Base-by-base conservation (phyloP, 2,797 vertebrate genomes). In the Emydoidea blandingii region DNA sequence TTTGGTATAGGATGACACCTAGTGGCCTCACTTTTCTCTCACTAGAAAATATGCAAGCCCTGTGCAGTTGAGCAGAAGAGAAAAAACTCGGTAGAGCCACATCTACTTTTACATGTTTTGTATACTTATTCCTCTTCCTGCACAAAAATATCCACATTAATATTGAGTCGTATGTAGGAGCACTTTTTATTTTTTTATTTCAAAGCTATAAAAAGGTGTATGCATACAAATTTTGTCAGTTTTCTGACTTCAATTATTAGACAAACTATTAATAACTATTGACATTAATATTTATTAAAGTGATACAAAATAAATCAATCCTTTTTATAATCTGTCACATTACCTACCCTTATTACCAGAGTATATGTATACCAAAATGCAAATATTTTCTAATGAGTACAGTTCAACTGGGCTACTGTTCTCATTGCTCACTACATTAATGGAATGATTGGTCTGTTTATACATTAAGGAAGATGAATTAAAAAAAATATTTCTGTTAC, bases 1-100 rank as follows among this genome's bases (percentile, higher is more conserved):
- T 76, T 29, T 59, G 27, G 90, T 5, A 7, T 18, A 18, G 90
- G 79, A 59, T 82, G 92, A 94, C 96, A 95, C 79, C 92, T 94
- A 94, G 82, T 88, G 93, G 93, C 57, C 14, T 79, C 12, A 4
- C 1, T 85, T 83, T 41, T 25, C 37, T 83, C 27, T 57, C 59
- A 8, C 31, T 5, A n/a, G 19, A 81, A 81, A 52, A 81, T 8
- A 56, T 41, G 4, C n/a, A 85, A 79, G 5, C 34, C 34, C 11
- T 12, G 16, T n/a, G 31, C 44, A 37, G 37, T 62, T 37, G 29
- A 85, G 27, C 0, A 68, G 31, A 65, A 79, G 18, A 68, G n/a
- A 37, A 79, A 65, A 79, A 49, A 25, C 3, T 0, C 19, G 6
- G 15, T 44, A 52, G 2, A 54, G n/a, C 31, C 31, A 23, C 16